Evolutionary conservation across 2,797 vertebrate species (phyloP), one percentile per base, ranked within the genome.

Genomic region (Manis pentadactyla): DNA sequence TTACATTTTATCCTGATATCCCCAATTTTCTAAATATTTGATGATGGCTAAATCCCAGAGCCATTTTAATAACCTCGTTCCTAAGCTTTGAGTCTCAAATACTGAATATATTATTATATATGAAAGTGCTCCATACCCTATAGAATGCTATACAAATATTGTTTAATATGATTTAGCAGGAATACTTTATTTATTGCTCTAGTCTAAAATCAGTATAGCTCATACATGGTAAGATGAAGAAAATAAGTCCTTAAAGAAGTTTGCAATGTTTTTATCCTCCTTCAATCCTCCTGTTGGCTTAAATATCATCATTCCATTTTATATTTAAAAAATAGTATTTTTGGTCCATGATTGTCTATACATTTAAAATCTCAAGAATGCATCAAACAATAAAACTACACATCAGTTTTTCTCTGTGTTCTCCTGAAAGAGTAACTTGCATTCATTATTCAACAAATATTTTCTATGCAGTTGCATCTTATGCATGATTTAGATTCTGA

Each of bases 341-440:
- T 95, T 87, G 91, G 55, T 29, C 82, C 71, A 9, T 92, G 37
- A 95, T 81, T 42, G 31, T 78, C 18, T 86, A 4, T 57, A 81
- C 9, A 74, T n/a, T 94, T 89, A 87, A 93, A 85, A 53, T 91
- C 19, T 71, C 31, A 75, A 75, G 15, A 17, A 7, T 69, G 3
- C 75, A 39, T 71, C 59, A 57, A 31, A 90, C n/a, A 57, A 31
- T 57, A 74, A 82, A 96, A 66, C 31, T 95, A 17, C 11, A 68
- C 25, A 17, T 39, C 42, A 73, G 4, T n/a, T 59, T 89, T 64
- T 82, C 25, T 85, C 34, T 64, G 14, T 66, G 17, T 25, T 81
- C 18, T 57, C 42, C 23, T 55, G 3, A 74, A 87, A 90, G 63
- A 49, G 1, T 25, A 42, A 81, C 31, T 73, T 42, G 34, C 18